These are phyloP conservation scores for Oceanites oceanicus DNA, from an alignment of 2,113 vertebrate genomes.

Conservation along the genomic window DNA sequence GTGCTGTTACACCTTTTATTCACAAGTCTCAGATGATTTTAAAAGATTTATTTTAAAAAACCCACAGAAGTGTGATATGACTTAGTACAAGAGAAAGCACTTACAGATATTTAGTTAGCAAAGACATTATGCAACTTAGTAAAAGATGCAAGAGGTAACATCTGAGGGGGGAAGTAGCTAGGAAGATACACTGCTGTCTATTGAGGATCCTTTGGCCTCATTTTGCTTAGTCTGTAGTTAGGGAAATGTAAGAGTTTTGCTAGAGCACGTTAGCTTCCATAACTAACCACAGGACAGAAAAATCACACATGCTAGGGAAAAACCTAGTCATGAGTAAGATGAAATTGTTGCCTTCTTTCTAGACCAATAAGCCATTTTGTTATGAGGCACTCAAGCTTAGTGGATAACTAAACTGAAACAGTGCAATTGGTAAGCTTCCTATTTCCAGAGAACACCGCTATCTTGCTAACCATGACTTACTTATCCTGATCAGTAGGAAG, in stretches of 20 bases:
- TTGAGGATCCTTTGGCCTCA: not conserved
- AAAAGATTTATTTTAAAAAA: not conserved
- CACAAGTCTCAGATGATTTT: not conserved
- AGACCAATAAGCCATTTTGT: not conserved
- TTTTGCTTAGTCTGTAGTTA: not conserved
- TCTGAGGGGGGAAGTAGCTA: not conserved
- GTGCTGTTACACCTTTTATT: not conserved
- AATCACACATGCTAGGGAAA: not conserved
- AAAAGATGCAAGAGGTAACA: not conserved
- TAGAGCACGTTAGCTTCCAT: not conserved
- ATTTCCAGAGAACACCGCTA: not conserved
- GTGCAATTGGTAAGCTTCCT: not conserved
- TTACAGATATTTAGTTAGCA: not conserved
- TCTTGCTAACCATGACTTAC: not conserved
- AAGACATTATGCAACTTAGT: not conserved
- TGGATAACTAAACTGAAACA: not conserved
- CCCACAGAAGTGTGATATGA: not conserved
- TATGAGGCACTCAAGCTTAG: not conserved
- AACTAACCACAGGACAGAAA: not conserved
- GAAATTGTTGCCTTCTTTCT: not conserved
- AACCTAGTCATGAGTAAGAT: not conserved
- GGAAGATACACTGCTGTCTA: not conserved
- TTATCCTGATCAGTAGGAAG: not conserved
- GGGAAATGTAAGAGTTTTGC: not conserved
- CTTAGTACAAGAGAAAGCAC: not conserved